A percentile compares a stretch with the other conserved stretches of the same genome.
Conservation (phyloP, 2,888 invertebrate species). For the Quadriops clusia region DNA sequence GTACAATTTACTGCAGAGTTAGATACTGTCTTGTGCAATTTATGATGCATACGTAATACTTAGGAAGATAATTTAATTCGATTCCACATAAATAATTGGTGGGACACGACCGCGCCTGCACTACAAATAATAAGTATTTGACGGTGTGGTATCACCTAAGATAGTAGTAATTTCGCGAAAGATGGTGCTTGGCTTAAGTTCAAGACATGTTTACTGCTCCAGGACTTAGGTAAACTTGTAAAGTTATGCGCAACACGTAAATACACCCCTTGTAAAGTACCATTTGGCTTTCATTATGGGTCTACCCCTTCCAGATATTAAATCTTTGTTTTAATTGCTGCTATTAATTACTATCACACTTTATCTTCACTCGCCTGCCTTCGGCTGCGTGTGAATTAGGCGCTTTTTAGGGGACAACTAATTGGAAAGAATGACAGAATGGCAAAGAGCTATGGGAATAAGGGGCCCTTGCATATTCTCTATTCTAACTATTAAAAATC, state of each 20-base stretch:
- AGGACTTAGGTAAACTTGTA: slow-evolving; percentile 36
- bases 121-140: too few relatives aligned
- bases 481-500: too few relatives aligned
- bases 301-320: slow-evolving; percentile 30
- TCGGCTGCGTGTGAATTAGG: slow-evolving; percentile 28
- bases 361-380: slow-evolving; percentile 24
- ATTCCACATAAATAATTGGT: too few relatives aligned
- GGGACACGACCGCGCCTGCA: too few relatives aligned
- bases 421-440: slow-evolving; percentile 5
- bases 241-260: slow-evolving; percentile 40
- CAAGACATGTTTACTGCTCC: slow-evolving; percentile 35
- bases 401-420: slow-evolving; percentile 23
- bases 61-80: too few relatives aligned
- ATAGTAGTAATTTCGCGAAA: slow-evolving; percentile 28
- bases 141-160: too few relatives aligned
- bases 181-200: slow-evolving; percentile 34
- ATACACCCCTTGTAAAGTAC: slow-evolving; percentile 22
- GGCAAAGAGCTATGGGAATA: too few relatives aligned
- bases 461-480: too few relatives aligned
- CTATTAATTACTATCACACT: slow-evolving; percentile 34
- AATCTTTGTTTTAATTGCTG: slow-evolving; percentile 36
- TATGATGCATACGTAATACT: too few relatives aligned
- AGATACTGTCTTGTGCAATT: too few relatives aligned
- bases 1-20: too few relatives aligned
- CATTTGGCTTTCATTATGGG: slow-evolving; percentile 16